Conservation (phyloP, 2,113 vertebrate species). For the Hepsetus odoe region DNA sequence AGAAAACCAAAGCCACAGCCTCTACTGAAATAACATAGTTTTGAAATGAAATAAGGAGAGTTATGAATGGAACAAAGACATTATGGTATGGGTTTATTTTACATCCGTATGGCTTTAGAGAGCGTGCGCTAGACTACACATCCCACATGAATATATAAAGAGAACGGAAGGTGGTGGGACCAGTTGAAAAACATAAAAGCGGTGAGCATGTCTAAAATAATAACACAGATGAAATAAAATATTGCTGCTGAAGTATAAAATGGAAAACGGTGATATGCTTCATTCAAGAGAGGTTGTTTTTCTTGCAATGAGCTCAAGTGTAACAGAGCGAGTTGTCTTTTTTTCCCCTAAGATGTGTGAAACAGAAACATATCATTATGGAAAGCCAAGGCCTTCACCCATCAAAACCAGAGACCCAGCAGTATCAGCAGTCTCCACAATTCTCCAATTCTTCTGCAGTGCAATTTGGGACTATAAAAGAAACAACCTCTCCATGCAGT, state of each 20-base stretch:
- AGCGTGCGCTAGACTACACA: slow-evolving; percentile 22
- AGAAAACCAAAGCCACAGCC: not conserved
- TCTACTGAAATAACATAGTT: slow-evolving; percentile 25
- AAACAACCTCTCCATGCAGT: slow-evolving; percentile 21
- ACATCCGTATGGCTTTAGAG: slow-evolving; percentile 37
- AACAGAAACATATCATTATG: slow-evolving; percentile 45
- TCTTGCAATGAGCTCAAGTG: slow-evolving; percentile 29
- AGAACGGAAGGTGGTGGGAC: slow-evolving; percentile 27
- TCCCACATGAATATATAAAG: slow-evolving; percentile 27
- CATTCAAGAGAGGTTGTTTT: slow-evolving; percentile 36
- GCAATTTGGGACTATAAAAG: slow-evolving; percentile 15
- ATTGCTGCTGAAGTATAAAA: slow-evolving; percentile 19
- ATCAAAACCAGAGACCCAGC: slow-evolving; percentile 24
- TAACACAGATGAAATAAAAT: slow-evolving; percentile 40
- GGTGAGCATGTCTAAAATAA: slow-evolving; percentile 46
- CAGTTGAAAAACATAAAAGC: slow-evolving; percentile 35
- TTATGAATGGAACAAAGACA: slow-evolving; percentile 2
- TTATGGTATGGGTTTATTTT: slow-evolving; percentile 39
- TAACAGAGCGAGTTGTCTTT: slow-evolving; percentile 33
- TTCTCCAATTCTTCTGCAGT: slow-evolving; percentile 23
- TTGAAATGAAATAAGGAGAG: too few relatives aligned
- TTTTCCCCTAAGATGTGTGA: slow-evolving; percentile 44
- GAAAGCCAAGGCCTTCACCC: slow-evolving; percentile 25
- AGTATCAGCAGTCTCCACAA: not conserved
- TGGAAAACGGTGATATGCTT: slow-evolving; percentile 37